A percentile compares a stretch with the other conserved stretches of the same genome.
These are phyloP conservation scores for Myotis myotis DNA, from an alignment of 2,797 vertebrate species.

Conservation along the genomic window DNA sequence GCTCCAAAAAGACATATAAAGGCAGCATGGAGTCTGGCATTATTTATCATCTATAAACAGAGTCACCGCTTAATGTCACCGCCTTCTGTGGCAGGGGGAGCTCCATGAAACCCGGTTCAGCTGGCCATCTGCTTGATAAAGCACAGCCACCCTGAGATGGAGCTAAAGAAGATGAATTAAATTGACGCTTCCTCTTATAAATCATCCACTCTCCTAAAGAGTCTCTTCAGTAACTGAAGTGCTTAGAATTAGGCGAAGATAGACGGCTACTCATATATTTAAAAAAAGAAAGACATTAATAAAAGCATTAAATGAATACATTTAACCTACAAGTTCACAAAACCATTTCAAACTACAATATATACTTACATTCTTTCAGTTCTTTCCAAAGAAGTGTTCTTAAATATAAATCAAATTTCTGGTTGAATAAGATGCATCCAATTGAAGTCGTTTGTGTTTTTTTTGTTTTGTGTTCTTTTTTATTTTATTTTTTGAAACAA, in stretches of 20 bases:
- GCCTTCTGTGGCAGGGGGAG: slow-evolving; percentile 10
- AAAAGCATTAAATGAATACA: not conserved
- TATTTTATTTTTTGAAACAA: not conserved
- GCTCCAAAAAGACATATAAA: slow-evolving; percentile 49
- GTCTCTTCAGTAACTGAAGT: not conserved
- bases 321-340: not conserved
- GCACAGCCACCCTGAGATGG: not conserved
- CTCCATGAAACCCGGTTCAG: not conserved
- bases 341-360: not conserved
- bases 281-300: not conserved
- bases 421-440: not conserved
- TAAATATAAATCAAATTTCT: slow-evolving; percentile 11
- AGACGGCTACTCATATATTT: not conserved
- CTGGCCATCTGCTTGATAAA: not conserved
- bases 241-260: not conserved
- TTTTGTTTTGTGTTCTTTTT: not conserved
- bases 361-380: not conserved
- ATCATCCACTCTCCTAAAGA: not conserved
- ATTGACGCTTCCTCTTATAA: not conserved
- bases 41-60: slow-evolving; percentile 41
- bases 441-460: not conserved
- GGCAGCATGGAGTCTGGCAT: slow-evolving; percentile 1
- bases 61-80: slow-evolving; percentile 24
- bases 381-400: not conserved
- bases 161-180: not conserved